Base-by-base conservation (phyloP, 2,888 invertebrate genomes). In the Ptychoptera albimana region DNA sequence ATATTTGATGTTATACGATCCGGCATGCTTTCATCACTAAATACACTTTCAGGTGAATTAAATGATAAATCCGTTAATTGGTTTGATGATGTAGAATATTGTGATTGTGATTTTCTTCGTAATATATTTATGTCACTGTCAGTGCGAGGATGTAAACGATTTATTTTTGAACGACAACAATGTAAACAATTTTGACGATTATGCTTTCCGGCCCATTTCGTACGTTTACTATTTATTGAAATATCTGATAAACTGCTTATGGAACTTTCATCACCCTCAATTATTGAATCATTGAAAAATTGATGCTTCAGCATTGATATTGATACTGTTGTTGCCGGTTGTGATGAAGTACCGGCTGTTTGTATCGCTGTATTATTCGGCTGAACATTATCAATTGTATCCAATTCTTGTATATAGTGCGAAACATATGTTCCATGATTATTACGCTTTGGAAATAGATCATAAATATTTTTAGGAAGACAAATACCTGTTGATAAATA, bases 1-100 rank as follows among this genome's bases (percentile, higher is more conserved):
- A 87, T 75, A 40, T 57, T 60, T 6, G 59, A 54, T 1, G 64
- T 61, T 2, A 65, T 46, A 39, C 60, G 58, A 50, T 65, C 65
- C 13, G 60, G 59, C 50, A 63, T 52, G 44, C 49, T 60, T 46
- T 66, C 65, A 39, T 66, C 65, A 46, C 64, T 64, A 8, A 63
- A 50, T 47, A 64, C 60, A 50, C 63, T 66, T 49, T 66, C 65
- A n/a, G 65, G 63, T 44, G 66, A 66, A 49, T 64, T 60, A 45
- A 60, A 62, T 16, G 61, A 61, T 42, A 61, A 55, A 45, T 64
- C 63, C 4, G 59, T 57, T 3, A 59, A 47, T 45, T 58, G 57
- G 39, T 59, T 53, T 8, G 57, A 54, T 41, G 53, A 51, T 46
- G 54, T 55, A 23, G 23, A 23, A 23, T 23, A 23, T 23, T 23